Base-by-base conservation (phyloP, 2,888 invertebrate genomes). In the Eulithis prunata region DNA sequence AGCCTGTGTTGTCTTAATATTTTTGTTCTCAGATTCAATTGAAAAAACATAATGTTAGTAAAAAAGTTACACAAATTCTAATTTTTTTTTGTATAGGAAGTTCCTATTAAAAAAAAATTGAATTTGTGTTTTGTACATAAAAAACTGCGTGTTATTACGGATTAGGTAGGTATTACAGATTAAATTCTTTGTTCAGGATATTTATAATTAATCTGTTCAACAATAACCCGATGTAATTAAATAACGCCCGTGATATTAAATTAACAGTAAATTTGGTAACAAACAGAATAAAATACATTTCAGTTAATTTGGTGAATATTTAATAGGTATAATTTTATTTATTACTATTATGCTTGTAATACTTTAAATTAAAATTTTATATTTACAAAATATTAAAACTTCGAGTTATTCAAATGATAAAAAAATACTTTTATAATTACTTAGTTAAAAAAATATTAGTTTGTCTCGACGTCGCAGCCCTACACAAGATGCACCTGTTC, bases 401-500 rank as follows among this genome's bases (percentile, higher is more conserved):
- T 41, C 2, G 8, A 41, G 8, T 41, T 41, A 41, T 10, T 8
- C 10, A 10, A 41, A 8, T 8, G 2, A 32, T 45, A 51, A 21
- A 10, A n/a, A 51, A 21, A 51, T 51, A 51, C 3, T 8, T 28
- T 0, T 2, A 5, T 21, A 21, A 41, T 10, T 10, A 41, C 21
- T 41, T 1, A 41, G 10, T 8, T 7, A 7, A 41, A 6, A 41
- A 41, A 41, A 3, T 41, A 41, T 21, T 47, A 14, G 47, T 49
- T 10, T 49, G 41, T 8, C 1, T 8, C 21, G 14, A 36, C n/a
- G 78, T 73, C 79, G 68, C 85, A 89, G 67, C 91, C 91, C 91
- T 91, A 77, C 28, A 57, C 49, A 57, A 64, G 70, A 75, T 82
- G 87, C 92, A 92, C 91, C 91, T 92, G 92, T 84, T 84, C 76